Conservation (phyloP, 2,797 vertebrate genomes). For the Karalla daura region DNA sequence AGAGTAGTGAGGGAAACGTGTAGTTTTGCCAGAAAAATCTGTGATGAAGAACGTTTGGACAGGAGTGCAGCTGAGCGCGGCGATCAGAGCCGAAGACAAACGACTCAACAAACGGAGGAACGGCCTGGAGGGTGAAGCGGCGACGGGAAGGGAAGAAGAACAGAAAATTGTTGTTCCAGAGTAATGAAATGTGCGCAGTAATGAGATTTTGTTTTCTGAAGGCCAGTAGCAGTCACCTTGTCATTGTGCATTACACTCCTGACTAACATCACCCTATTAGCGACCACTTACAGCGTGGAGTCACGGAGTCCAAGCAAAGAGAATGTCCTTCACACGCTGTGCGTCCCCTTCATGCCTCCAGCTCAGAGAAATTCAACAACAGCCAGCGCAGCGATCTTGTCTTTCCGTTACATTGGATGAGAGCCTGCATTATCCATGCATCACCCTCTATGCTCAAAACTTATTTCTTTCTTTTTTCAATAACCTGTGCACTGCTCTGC, state of each 20-base stretch:
- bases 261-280: conserved; percentile 44
- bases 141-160: neutral
- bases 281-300: conserved; percentile 21
- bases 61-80: conserved; percentile 1
- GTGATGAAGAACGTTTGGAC: conserved; percentile 15
- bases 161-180: conserved; percentile 6
- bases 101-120: conserved; percentile 6
- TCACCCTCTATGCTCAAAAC: neutral
- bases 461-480: too few relatives aligned
- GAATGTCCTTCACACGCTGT: conserved; percentile 54
- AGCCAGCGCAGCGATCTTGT: neutral
- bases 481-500: neutral
- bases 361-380: conserved; percentile 21
- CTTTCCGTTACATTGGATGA: neutral
- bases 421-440: neutral
- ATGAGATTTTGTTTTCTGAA: conserved; percentile 51
- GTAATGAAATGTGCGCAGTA: conserved; percentile 20
- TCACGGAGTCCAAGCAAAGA: conserved; percentile 24
- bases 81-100: conserved; percentile 18
- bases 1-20: conserved; percentile 4
- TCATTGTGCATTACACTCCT: conserved; percentile 54
- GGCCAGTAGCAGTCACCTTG: conserved; percentile 59
- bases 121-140: conserved; percentile 25
- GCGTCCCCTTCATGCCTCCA: conserved; percentile 14
- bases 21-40: neutral